Base-by-base conservation (phyloP, 2,888 invertebrate genomes). In the Apodemia mormo region DNA sequence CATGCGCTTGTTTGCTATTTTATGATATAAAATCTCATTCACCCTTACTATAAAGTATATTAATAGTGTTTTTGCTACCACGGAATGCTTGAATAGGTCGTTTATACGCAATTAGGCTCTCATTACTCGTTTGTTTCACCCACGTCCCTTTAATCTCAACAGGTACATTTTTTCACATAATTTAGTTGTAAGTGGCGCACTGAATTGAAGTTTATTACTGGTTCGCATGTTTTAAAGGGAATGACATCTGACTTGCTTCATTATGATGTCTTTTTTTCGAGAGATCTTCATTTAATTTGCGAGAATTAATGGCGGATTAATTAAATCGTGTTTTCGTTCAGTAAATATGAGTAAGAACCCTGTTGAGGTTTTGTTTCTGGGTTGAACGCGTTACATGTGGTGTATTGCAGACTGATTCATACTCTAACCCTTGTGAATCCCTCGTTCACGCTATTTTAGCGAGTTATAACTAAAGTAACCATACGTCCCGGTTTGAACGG, bases 71-170 rank as follows among this genome's bases (percentile, higher is more conserved):
- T 86, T 85, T 85, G 78, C 77, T 78, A 76, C 76, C 75, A 79
- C 80, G 79, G 85, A 84, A 87, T 86, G 86, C 77, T 76, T 86
- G 85, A 90, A 87, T 88, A 81, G 84, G 77, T 83, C 85, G 86
- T 86, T 89, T 86, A 86, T 82, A 80, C 81, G 84, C 85, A 90
- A 89, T 90, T 89, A 89, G 82, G 82, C 76, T 81, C 81, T 85
- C 83, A 86, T 88, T 88, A 86, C 78, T 75, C 79, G 81, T 84
- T 82, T 83, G 85, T 86, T 85, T 83, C 84, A 84, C 83, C 82
- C 81, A 77, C 79, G 76, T 77, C 73, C 74, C 74, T 79, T 84
- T 85, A 85, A 86, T 83, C 79, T 80, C 76, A 76, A 76, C 75
- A 74, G 73, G 78, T 82, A 79, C 73, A 79, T 83, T 67, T 74